Conservation (phyloP, 1,140 invertebrate genomes). For the Parapsyche elsis region DNA sequence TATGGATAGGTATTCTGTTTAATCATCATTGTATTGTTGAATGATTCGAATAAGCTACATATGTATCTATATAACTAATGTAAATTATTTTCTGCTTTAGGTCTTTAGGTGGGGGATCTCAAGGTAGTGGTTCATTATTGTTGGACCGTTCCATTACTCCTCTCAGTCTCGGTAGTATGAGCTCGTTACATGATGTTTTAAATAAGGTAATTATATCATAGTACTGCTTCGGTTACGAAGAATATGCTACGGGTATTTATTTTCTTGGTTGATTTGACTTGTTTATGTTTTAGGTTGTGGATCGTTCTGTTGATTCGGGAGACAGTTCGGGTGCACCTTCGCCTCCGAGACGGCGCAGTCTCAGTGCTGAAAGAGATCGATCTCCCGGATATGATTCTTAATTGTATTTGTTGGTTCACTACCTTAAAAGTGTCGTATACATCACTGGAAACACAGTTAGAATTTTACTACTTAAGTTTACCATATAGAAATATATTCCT, state of each 20-base stretch:
- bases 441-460: background rate
- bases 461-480: background rate
- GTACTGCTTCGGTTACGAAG: background rate
- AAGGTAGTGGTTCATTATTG: slow-evolving; percentile 64
- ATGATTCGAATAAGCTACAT: background rate
- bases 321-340: slow-evolving; percentile 53
- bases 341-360: slow-evolving; percentile 49
- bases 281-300: slow-evolving; percentile 49
- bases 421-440: background rate
- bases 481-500: background rate
- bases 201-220: slow-evolving; percentile 59
- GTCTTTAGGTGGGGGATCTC: slow-evolving; percentile 64
- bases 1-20: slow-evolving; percentile 67
- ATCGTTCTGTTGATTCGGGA: slow-evolving; percentile 52
- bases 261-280: background rate
- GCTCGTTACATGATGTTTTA: slow-evolving; percentile 78
- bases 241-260: background rate
- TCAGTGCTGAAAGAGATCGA: slow-evolving; percentile 50
- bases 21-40: slow-evolving; percentile 9
- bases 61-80: background rate
- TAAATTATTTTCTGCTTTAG: slow-evolving; percentile 54
- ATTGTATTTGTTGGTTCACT: background rate
- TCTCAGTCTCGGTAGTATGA: slow-evolving; percentile 77
- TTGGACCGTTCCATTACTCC: slow-evolving; percentile 73
- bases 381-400: slow-evolving; percentile 54